Percentiles rank a stretch among this genome's conserved stretches.
Evolutionary conservation across 30 jellyfish, hydroid and myxozoan genomes (phyloP).

Genomic region (Cassiopea xamachana): DNA sequence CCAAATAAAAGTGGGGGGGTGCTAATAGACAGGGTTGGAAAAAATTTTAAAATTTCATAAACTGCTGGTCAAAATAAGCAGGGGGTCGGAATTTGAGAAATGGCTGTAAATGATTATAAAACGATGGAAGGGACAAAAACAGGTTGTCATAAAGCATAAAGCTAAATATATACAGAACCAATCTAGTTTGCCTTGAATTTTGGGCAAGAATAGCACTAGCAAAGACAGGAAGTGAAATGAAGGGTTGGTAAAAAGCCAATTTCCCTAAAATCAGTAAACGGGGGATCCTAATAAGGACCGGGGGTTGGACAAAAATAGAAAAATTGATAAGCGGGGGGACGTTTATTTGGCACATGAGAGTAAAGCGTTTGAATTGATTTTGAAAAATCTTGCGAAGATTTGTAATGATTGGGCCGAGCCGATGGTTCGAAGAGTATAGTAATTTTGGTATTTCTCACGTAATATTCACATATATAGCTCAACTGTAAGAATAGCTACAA

Average conservation of each 20-base stretch:
- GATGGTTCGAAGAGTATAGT: too few species aligned
- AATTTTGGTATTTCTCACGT: too few species aligned
- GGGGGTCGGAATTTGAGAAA: background rate
- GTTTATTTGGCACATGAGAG: background rate
- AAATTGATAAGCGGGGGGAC: background rate
- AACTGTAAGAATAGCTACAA: too few species aligned
- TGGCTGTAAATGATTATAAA: background rate
- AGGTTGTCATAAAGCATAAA: background rate
- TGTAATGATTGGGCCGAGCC: too few species aligned
- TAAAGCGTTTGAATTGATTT: too few species aligned
- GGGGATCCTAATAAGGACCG: background rate
- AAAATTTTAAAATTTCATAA: too few species aligned
- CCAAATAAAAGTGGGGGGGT: background rate
- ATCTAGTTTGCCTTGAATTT: too few species aligned
- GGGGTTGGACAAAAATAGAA: background rate
- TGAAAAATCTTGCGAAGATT: too few species aligned
- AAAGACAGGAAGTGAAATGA: too few species aligned
- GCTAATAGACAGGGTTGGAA: background rate
- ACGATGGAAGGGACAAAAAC: background rate
- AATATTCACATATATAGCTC: too few species aligned
- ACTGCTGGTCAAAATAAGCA: background rate
- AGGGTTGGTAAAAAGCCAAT: background rate
- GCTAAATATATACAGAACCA: too few species aligned
- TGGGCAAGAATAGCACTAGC: too few species aligned
- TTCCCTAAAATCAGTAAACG: background rate